These are phyloP conservation scores for Chrysina gloriosa DNA, from an alignment of 2,888 invertebrate genomes.

Conservation along the genomic window DNA sequence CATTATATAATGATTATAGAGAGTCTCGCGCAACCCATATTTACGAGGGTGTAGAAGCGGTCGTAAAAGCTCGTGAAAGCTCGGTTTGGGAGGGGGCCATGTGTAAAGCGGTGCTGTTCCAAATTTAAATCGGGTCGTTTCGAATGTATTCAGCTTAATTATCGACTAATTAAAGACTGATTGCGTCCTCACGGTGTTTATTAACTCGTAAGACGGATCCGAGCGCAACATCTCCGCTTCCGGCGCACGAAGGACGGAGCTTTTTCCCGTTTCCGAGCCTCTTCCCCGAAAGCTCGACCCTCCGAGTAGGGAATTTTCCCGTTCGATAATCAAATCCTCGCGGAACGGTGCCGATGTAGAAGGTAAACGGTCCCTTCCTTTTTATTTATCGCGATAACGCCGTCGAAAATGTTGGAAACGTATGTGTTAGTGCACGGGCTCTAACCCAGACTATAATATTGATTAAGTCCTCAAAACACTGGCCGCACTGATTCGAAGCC, in stretches of 20 bases:
- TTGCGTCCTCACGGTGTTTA: conserved; percentile 56
- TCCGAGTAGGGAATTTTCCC: too few species aligned
- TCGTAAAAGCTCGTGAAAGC: conserved; percentile 52
- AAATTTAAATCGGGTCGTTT: conserved; percentile 62
- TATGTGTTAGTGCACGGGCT: conserved; percentile 47
- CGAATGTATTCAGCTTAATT: conserved; percentile 60
- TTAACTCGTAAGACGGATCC: conserved; percentile 51
- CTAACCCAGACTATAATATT: conserved; percentile 58
- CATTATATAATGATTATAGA: conserved; percentile 29
- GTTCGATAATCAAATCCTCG: conserved; percentile 26
- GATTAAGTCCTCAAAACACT: conserved; percentile 57
- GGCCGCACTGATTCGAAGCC: conserved; percentile 47
- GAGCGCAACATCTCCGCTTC: conserved; percentile 50
- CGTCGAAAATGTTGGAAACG: conserved; percentile 37
- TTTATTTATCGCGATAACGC: conserved; percentile 20
- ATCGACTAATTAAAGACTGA: conserved; percentile 59
- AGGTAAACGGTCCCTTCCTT: conserved; percentile 9
- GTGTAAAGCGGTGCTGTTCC: conserved; percentile 59
- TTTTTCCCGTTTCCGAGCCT: conserved; percentile 31
- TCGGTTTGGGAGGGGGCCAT: conserved; percentile 60
- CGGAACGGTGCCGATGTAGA: conserved; percentile 23
- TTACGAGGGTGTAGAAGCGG: conserved; percentile 34
- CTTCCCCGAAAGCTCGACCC: conserved; percentile 13
- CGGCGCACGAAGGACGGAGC: conserved; percentile 42
- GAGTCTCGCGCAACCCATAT: conserved; percentile 34